phyloP scores from a whole-genome alignment of 2,797 vertebrate genomes.

The Garrulus glandarius region DNA sequence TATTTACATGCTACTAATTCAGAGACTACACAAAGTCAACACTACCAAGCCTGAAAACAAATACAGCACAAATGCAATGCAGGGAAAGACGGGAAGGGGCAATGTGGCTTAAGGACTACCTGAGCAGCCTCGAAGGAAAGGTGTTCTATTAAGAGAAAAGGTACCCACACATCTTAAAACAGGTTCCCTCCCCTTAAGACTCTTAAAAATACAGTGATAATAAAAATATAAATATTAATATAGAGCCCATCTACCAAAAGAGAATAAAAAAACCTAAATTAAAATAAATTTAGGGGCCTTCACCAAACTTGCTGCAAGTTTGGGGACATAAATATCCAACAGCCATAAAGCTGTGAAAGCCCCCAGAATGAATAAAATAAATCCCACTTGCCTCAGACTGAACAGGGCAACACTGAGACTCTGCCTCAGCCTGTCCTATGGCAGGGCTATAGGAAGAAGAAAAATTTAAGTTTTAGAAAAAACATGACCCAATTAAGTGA shows the following conservation, averaged over 20 bases:
- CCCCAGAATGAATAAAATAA: conserved; percentile 90
- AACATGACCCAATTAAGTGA: conserved; percentile 80
- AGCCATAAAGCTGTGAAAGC: conserved; percentile 93
- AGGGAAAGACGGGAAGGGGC: neutral
- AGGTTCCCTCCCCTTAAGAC: conserved; percentile 20
- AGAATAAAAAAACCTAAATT: conserved; percentile 82
- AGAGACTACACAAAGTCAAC: neutral
- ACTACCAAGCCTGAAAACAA: neutral
- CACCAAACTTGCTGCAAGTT: conserved; percentile 99
- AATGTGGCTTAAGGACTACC: neutral
- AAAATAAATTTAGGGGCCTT: conserved; percentile 89
- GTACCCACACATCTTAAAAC: conserved; percentile 18
- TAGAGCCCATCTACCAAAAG: conserved; percentile 81
- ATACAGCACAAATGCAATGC: conserved; percentile 16
- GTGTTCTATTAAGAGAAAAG: conserved; percentile 19
- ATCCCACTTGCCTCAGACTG: conserved; percentile 99
- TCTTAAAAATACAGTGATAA: conserved; percentile 61
- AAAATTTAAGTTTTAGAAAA: conserved; percentile 96
- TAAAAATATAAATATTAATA: conserved; percentile 80
- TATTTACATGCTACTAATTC: neutral
- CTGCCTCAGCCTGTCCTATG: conserved; percentile 97
- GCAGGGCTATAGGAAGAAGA: conserved; percentile 98
- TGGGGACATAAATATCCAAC: conserved; percentile 95
- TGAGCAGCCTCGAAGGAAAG: conserved; percentile 6
- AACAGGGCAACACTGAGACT: conserved; percentile 98